Evolutionary conservation across 2,797 vertebrate genomes (phyloP).

Genomic region (Eutrigla gurnardus): DNA sequence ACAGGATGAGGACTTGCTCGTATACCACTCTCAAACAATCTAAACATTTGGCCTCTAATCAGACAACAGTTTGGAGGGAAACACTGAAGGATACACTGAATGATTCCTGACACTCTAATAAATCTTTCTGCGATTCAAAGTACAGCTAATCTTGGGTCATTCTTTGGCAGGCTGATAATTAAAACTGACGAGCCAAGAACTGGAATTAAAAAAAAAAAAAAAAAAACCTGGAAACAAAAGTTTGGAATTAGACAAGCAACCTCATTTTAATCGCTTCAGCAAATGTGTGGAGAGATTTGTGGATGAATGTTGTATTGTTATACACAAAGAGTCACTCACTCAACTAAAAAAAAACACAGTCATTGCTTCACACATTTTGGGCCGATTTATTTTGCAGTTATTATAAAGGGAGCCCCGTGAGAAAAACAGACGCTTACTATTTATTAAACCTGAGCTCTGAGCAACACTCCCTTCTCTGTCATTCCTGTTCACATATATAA

Average conservation of each 20-base stretch:
- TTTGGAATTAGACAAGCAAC: conserved; percentile 30
- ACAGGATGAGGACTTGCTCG: conserved; percentile 18
- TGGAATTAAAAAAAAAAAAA: neutral
- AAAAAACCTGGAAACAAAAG: conserved; percentile 14
- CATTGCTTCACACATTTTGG: conserved; percentile 40
- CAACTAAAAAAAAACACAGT: conserved; percentile 52
- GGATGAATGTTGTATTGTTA: conserved; percentile 47
- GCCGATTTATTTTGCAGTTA: conserved; percentile 44
- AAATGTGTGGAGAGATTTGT: conserved; percentile 37
- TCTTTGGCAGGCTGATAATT: conserved; percentile 16
- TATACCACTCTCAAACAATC: conserved; percentile 43
- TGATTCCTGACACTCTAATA: conserved; percentile 29
- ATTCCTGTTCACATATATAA: conserved; percentile 8
- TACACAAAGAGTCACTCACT: conserved; percentile 33
- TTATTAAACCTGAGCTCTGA: conserved; percentile 38
- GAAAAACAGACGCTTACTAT: conserved; percentile 27
- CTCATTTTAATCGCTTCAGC: conserved; percentile 17
- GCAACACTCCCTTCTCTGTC: conserved; percentile 15
- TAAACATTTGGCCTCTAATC: conserved; percentile 30
- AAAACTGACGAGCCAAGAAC: conserved; percentile 18
- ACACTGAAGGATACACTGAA: conserved; percentile 15
- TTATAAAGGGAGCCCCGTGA: conserved; percentile 37
- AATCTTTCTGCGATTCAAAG: conserved; percentile 24
- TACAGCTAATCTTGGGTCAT: conserved; percentile 19
- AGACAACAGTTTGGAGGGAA: conserved; percentile 27